Evolutionary conservation across 2,113 vertebrate genomes (phyloP).

Genomic region (Phaethornis superciliosus): DNA sequence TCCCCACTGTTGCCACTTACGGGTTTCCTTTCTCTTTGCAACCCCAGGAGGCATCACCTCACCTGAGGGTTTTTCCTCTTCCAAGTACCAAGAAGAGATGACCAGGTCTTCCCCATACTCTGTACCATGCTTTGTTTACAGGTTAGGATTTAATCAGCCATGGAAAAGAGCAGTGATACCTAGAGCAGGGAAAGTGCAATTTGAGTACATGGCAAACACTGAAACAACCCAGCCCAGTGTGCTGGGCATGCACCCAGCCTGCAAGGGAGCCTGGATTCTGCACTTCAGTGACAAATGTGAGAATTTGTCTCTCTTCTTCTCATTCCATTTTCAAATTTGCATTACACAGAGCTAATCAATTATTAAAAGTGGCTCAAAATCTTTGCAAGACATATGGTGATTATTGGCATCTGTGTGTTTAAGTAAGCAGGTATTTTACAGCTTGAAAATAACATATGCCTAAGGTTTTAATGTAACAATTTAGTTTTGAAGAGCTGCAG

Average conservation of each 20-base stretch:
- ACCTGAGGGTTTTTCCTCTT: neutral
- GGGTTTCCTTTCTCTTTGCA: neutral
- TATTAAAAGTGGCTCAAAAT: conserved; percentile 47
- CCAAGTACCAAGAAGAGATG: neutral
- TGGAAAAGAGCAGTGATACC: accelerated
- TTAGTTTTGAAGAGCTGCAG: conserved; percentile 47
- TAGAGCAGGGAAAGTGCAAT: neutral
- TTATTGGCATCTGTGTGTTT: conserved; percentile 65
- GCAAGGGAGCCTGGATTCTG: neutral
- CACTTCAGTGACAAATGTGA: neutral
- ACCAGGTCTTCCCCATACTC: neutral
- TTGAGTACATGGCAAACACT: neutral
- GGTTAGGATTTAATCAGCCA: neutral
- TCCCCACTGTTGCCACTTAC: accelerated
- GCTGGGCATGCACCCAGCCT: neutral
- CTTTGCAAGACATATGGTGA: conserved; percentile 45
- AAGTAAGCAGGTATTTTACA: conserved; percentile 66
- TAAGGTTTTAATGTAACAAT: conserved; percentile 56
- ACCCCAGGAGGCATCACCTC: neutral
- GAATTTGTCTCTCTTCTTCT: neutral
- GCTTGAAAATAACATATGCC: conserved; percentile 60
- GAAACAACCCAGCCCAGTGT: accelerated
- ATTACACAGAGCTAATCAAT: conserved; percentile 8
- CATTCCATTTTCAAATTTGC: conserved; percentile 33
- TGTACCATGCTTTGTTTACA: neutral